A percentile compares a stretch with the other conserved stretches of the same genome.
Conservation (phyloP, 2,888 invertebrate genomes). For the Mechanitis mazaeus region DNA sequence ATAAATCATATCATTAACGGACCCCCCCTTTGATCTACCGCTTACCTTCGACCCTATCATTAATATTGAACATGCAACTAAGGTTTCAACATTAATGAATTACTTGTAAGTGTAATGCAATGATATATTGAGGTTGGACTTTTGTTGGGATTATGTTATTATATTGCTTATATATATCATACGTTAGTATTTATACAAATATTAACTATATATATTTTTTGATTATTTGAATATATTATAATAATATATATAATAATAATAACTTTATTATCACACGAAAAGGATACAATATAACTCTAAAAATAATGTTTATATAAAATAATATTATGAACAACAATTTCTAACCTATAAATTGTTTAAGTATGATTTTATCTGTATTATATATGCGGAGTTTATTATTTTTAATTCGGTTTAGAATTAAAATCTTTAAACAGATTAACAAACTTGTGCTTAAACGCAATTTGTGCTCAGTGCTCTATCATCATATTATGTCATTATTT, state of each 20-base stretch:
- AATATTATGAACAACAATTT: too few relatives aligned
- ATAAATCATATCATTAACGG: constrained; percentile 38
- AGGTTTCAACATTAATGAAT: constrained; percentile 57
- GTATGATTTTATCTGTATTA: too few relatives aligned
- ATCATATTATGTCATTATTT: too few relatives aligned
- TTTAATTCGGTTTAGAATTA: too few relatives aligned
- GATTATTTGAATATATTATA: background rate
- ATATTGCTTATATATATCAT: background rate
- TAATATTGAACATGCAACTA: constrained; percentile 51
- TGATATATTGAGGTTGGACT: constrained; percentile 17
- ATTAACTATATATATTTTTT: background rate
- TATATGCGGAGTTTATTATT: too few relatives aligned
- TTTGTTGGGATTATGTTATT: constrained; percentile 12
- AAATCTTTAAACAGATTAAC: too few relatives aligned
- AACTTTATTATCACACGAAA: too few relatives aligned
- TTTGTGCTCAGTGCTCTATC: too few relatives aligned
- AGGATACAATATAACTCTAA: too few relatives aligned
- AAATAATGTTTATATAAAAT: too few relatives aligned
- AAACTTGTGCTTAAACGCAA: too few relatives aligned
- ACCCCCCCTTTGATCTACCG: constrained; percentile 61
- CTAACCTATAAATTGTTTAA: too few relatives aligned
- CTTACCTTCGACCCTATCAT: constrained; percentile 70
- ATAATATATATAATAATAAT: background rate
- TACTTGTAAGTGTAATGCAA: constrained; percentile 33
- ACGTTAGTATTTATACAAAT: background rate